These are phyloP conservation scores for Ceratitis capitata DNA, from an alignment of 1,140 invertebrate species.

Conservation along the genomic window DNA sequence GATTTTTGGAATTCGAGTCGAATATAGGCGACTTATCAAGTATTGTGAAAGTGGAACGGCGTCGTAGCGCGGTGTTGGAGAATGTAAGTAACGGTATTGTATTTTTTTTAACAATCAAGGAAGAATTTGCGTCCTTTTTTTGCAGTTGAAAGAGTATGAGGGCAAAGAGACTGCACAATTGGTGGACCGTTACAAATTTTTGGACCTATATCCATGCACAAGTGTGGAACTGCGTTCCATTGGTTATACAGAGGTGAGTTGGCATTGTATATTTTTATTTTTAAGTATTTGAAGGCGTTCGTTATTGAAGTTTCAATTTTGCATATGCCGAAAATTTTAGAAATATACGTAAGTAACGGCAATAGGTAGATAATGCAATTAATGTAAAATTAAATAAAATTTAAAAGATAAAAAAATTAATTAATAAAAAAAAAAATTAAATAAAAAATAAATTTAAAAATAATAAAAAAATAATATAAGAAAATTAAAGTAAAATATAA, in stretches of 20 bases:
- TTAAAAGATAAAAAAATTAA: too few species aligned
- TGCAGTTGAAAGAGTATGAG: conserved; percentile 93
- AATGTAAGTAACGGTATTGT: conserved; percentile 73
- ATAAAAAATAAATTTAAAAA: too few species aligned
- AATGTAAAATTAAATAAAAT: too few species aligned
- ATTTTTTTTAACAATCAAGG: not conserved
- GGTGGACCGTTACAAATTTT: conserved; percentile 95
- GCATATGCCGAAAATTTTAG: not conserved
- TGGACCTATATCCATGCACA: conserved; percentile 93
- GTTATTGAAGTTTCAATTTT: not conserved
- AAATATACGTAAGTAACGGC: not conserved
- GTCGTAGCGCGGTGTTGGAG: conserved; percentile 89
- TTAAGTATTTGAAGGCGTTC: not conserved
- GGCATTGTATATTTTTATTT: not conserved
- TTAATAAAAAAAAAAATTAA: too few species aligned
- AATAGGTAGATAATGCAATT: not conserved
- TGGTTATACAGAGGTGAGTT: conserved; percentile 78
- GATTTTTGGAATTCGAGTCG: conserved; percentile 98
- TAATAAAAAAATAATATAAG: too few species aligned
- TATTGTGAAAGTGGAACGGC: conserved; percentile 97
- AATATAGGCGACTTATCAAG: conserved; percentile 98
- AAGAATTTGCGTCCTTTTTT: not conserved
- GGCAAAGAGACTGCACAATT: conserved; percentile 95
- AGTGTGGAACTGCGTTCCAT: conserved; percentile 88
- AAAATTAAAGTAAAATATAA: too few species aligned